A percentile compares a stretch with the other conserved stretches of the same genome.
Evolutionary conservation across 1,140 invertebrate species (phyloP).

Genomic region (Lasioglossum albipes): DNA sequence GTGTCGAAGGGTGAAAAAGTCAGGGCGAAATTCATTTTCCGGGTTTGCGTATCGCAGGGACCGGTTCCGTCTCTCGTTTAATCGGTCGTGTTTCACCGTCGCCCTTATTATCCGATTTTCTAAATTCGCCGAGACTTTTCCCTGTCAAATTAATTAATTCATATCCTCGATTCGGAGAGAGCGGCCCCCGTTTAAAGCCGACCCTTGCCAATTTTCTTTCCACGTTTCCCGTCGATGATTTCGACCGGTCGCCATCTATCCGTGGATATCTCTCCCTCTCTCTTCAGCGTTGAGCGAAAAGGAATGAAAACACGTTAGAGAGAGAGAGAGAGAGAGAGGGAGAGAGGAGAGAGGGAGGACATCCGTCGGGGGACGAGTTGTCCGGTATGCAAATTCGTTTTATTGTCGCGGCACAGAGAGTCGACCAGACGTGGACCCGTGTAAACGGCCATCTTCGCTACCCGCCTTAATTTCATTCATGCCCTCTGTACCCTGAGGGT

Average conservation of each 20-base stretch:
- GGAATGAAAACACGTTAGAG: slow-evolving; percentile 18
- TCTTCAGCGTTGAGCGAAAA: neutral
- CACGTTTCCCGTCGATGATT: slow-evolving; percentile 64
- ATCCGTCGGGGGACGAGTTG: slow-evolving; percentile 71
- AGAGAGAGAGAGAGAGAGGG: slow-evolving; percentile 36
- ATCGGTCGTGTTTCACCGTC: slow-evolving; percentile 29
- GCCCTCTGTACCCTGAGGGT: slow-evolving; percentile 49
- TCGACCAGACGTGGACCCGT: slow-evolving; percentile 71
- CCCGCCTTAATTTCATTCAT: slow-evolving; percentile 77
- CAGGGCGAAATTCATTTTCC: slow-evolving; percentile 32
- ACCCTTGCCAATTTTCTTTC: slow-evolving; percentile 56
- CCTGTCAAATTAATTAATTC: slow-evolving; percentile 35
- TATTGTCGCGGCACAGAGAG: slow-evolving; percentile 74
- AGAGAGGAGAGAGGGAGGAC: slow-evolving; percentile 54
- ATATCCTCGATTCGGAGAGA: neutral
- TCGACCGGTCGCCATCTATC: slow-evolving; percentile 70
- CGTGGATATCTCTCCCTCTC: slow-evolving; percentile 60
- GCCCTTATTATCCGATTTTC: slow-evolving; percentile 39
- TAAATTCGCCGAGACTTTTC: slow-evolving; percentile 33
- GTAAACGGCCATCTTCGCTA: slow-evolving; percentile 77
- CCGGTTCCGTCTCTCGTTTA: slow-evolving; percentile 10
- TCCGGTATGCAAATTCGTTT: slow-evolving; percentile 79
- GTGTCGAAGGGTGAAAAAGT: neutral
- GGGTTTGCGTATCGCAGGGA: neutral
- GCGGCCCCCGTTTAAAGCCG: slow-evolving; percentile 1